Evolutionary conservation across 2,797 vertebrate species (phyloP).

Genomic region (Megalops cyprinoides): DNA sequence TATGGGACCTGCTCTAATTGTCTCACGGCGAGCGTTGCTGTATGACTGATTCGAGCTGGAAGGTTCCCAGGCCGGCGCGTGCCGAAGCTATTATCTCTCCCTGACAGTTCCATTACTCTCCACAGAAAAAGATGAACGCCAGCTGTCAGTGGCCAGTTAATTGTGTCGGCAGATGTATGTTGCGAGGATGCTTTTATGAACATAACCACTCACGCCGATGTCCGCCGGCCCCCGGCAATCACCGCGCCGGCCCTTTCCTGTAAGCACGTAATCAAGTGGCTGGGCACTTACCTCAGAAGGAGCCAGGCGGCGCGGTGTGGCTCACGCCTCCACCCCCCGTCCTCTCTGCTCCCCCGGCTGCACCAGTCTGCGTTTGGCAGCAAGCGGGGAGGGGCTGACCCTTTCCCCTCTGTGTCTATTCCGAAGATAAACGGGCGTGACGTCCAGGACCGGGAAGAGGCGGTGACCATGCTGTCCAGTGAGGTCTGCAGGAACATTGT

Average conservation of each 20-base stretch:
- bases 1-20: conserved; percentile 70
- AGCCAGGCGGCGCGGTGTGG: conserved; percentile 65
- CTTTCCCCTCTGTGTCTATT: conserved; percentile 60
- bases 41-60: conserved; percentile 77
- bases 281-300: conserved; percentile 68
- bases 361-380: conserved; percentile 14
- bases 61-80: conserved; percentile 71
- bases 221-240: conserved; percentile 72
- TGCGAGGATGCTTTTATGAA: conserved; percentile 80
- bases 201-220: conserved; percentile 81
- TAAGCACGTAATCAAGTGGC: conserved; percentile 24
- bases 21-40: conserved; percentile 57
- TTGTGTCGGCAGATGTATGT: conserved; percentile 94
- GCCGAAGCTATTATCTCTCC: conserved; percentile 91
- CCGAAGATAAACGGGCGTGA: conserved; percentile 92
- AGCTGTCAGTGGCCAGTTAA: conserved; percentile 95
- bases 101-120: conserved; percentile 98
- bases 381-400: conserved; percentile 40
- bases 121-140: conserved; percentile 94
- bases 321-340: conserved; percentile 49
- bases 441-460: conserved; percentile 88
- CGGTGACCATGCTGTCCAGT: conserved; percentile 87
- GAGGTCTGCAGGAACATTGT: conserved; percentile 87
- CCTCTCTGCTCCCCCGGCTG: not conserved
- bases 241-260: not conserved